Percentiles rank a stretch among this genome's conserved stretches.
Conservation (phyloP, 2,888 invertebrate species). For the Pseudococcus viburni region DNA sequence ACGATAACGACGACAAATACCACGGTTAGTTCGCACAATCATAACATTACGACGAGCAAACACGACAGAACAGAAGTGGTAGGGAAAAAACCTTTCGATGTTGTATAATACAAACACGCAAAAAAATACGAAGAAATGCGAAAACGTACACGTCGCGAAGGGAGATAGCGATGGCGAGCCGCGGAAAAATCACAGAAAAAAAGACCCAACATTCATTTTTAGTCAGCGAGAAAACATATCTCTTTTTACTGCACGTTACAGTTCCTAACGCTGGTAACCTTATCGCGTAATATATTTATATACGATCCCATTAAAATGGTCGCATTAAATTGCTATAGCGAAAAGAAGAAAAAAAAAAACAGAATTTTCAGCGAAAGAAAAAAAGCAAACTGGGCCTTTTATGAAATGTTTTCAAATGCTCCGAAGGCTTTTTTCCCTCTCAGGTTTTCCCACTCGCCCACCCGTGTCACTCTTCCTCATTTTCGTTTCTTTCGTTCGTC, state of each 20-base stretch:
- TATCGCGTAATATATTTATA: constrained; percentile 57
- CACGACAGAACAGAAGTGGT: neutral
- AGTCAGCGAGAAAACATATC: constrained; percentile 56
- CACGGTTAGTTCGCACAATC: neutral
- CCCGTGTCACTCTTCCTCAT: neutral
- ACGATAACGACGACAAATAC: neutral
- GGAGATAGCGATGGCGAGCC: neutral
- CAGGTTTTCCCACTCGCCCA: neutral
- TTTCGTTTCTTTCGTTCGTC: neutral
- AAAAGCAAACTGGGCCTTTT: constrained; percentile 52
- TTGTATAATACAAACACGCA: neutral
- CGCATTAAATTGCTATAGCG: constrained; percentile 47
- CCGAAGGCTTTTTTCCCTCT: constrained; percentile 10
- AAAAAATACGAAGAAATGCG: neutral
- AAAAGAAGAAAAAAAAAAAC: constrained; percentile 22
- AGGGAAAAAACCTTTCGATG: neutral
- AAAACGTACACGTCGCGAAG: neutral
- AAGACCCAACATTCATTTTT: constrained; percentile 47
- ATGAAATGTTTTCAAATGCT: constrained; percentile 57
- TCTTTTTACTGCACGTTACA: constrained; percentile 47
- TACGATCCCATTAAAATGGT: constrained; percentile 51
- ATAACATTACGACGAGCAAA: neutral
- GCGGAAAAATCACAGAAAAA: neutral
- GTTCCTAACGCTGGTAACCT: constrained; percentile 37
- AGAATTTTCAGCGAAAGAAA: constrained; percentile 52